Evolutionary conservation across 2,797 vertebrate species (phyloP), one percentile per base, ranked within the genome.

Genomic region (Megalops cyprinoides): DNA sequence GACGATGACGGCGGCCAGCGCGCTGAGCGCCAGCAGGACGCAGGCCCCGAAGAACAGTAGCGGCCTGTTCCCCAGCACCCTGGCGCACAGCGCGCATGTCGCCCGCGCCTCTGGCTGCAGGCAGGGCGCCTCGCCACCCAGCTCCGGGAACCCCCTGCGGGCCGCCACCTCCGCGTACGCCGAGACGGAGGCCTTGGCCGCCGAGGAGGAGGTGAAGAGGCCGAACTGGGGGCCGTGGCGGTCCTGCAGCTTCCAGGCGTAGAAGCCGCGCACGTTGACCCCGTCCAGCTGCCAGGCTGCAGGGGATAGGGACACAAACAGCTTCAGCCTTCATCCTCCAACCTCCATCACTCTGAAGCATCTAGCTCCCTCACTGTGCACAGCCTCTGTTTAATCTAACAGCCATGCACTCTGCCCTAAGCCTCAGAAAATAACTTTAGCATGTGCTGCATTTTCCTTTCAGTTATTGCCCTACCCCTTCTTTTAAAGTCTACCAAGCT

Each of bases 221-320:
- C 97, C 97, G 80, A 96, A 97, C 86, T 92, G 91, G 0, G 95
- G 94, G 14, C 89, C 90, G 0, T 94, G 91, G 86, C 92, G 94
- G 89, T 99, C 98, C 42, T 96, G 96, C 71, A 99, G 88, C 60
- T 95, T 97, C 94, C 97, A 99, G 4, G 96, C 84, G 0, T 96
- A 99, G 85, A 98, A 98, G 69, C 97, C 98, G 88, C 93, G 94
- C 65, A 99, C 88, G 88, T 96, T 96, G 84, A 99, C 91, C 77
- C 94, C 91, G 84, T 99, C 97, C 37, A 95, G 81, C 51, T 94
- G 89, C 46, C 89, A 92, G 82, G 97, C 98, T 99, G 84, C n/a
- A 84, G 76, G 82, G 39, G 83, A 83, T 87, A n/a, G 77, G 79
- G 79, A 74, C 15, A 55, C 60, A 0, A 1, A 15, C 23, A 37